A percentile compares a stretch with the other conserved stretches of the same genome.
Evolutionary conservation across 1,140 invertebrate genomes (phyloP).

Genomic region (Lasioglossum albipes): DNA sequence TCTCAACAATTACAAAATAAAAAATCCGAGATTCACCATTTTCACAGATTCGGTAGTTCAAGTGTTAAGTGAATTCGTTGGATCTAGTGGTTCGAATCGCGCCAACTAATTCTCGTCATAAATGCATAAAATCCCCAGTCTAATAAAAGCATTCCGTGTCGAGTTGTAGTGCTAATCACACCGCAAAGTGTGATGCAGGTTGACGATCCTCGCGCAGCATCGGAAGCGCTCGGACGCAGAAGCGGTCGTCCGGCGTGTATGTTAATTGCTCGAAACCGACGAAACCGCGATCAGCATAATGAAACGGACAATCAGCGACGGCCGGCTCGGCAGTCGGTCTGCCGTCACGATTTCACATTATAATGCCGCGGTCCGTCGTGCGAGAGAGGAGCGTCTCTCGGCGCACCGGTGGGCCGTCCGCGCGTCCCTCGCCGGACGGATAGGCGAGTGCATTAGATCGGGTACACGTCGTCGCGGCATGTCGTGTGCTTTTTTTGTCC

Average conservation of each 20-base stretch:
- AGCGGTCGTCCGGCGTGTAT: constrained; percentile 36
- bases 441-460: constrained; percentile 66
- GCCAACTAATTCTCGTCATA: too few species aligned
- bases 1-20: too few species aligned
- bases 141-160: too few species aligned
- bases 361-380: constrained; percentile 50
- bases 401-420: constrained; percentile 51
- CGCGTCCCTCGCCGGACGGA: constrained; percentile 52
- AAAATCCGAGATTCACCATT: too few species aligned
- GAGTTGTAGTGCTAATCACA: neutral
- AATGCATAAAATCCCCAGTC: too few species aligned
- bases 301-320: constrained; percentile 60
- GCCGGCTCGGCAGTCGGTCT: neutral
- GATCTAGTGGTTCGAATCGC: too few species aligned
- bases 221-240: neutral
- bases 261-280: constrained; percentile 62
- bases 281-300: constrained; percentile 66
- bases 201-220: neutral
- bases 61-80: too few species aligned
- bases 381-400: constrained; percentile 38
- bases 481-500: constrained; percentile 69
- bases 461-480: constrained; percentile 70
- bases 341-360: constrained; percentile 66
- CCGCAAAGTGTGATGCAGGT: neutral
- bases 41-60: too few species aligned